phyloP scores from a whole-genome alignment of 2,797 vertebrate species.

The Mastacembelus armatus region DNA sequence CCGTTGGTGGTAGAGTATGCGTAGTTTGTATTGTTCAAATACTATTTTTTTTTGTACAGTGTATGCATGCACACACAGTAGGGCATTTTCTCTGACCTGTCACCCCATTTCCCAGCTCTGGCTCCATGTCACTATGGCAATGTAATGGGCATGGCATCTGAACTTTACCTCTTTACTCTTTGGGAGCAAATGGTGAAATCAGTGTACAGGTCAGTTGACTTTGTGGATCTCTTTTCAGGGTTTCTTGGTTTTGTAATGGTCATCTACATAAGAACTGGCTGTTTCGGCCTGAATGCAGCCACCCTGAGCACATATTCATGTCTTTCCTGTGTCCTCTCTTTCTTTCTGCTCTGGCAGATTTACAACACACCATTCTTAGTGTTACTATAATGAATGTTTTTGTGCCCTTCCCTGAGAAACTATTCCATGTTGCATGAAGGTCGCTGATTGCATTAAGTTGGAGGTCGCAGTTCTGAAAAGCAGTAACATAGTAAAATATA shows the following conservation, averaged over 20 bases:
- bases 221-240: not conserved
- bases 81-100: slow-evolving; percentile 53
- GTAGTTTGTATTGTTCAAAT: slow-evolving; percentile 22
- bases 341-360: slow-evolving; percentile 47
- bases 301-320: slow-evolving; percentile 26
- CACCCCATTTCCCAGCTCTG: slow-evolving; percentile 37
- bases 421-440: slow-evolving; percentile 45
- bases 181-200: slow-evolving; percentile 8
- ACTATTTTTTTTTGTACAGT: slow-evolving; percentile 50
- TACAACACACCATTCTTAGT: slow-evolving; percentile 53
- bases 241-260: too few species aligned
- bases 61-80: slow-evolving; percentile 48
- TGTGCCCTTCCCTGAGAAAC: slow-evolving; percentile 20
- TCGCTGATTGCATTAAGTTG: slow-evolving; percentile 10
- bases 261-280: too few species aligned
- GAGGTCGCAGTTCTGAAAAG: slow-evolving; percentile 5
- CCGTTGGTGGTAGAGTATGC: slow-evolving; percentile 30
- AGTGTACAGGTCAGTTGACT: not conserved
- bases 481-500: not conserved
- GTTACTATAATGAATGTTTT: slow-evolving; percentile 66
- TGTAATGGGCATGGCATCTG: slow-evolving; percentile 12
- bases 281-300: not conserved
- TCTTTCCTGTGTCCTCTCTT: slow-evolving; percentile 5
- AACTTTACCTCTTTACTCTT: slow-evolving; percentile 26
- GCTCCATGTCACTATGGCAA: slow-evolving; percentile 63